Evolutionary conservation across 2,113 vertebrate genomes (phyloP).

Genomic region (Lycaon pictus): DNA sequence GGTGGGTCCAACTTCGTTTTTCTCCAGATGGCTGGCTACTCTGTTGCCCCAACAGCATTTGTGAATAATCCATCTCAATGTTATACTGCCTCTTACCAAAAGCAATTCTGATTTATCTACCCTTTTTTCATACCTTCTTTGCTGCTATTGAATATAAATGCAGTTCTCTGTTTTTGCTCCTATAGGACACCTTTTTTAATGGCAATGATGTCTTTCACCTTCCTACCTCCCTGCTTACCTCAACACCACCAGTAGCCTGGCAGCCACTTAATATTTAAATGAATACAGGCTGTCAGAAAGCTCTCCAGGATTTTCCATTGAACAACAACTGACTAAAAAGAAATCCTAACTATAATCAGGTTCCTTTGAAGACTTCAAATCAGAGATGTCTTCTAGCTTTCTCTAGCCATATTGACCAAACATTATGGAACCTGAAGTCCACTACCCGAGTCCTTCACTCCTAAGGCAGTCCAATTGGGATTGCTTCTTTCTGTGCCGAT

Average conservation of each 20-base stretch:
- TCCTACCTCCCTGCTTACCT: neutral
- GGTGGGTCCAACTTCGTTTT: neutral
- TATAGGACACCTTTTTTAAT: neutral
- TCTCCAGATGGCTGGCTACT: slow-evolving; percentile 12
- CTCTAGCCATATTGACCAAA: neutral
- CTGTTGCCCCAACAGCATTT: neutral
- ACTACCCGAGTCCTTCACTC: neutral
- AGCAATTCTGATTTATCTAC: slow-evolving; percentile 23
- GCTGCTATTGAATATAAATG: neutral
- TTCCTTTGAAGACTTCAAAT: slow-evolving; percentile 2
- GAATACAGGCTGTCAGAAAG: neutral
- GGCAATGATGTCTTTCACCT: neutral
- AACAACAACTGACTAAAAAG: neutral
- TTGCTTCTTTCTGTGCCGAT: neutral
- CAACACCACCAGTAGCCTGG: neutral
- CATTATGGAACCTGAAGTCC: neutral
- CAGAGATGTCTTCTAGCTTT: neutral
- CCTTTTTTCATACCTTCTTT: slow-evolving; percentile 40
- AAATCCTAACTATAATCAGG: neutral
- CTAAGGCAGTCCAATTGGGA: neutral
- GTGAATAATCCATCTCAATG: neutral
- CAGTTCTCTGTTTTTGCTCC: neutral
- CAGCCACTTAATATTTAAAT: slow-evolving; percentile 14
- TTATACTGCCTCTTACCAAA: slow-evolving; percentile 16
- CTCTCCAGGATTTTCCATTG: neutral